phyloP scores from a whole-genome alignment of 2,888 invertebrate species.

The Apodemia mormo region DNA sequence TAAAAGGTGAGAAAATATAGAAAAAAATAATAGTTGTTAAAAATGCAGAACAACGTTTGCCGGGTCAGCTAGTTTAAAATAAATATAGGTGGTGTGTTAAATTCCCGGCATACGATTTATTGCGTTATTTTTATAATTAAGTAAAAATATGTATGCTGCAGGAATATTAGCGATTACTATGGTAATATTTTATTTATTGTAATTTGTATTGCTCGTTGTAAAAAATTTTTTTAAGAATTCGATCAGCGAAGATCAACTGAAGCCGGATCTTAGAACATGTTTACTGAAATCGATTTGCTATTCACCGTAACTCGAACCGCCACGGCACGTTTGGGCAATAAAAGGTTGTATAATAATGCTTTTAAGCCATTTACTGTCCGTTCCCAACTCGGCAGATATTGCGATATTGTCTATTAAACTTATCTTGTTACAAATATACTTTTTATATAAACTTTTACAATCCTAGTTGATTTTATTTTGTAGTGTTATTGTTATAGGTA shows the following conservation, averaged over 20 bases:
- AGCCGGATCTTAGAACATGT: neutral
- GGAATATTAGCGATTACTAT: no score
- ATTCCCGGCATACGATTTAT: no score
- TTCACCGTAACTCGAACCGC: slow-evolving; percentile 29
- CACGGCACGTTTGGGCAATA: slow-evolving; percentile 40
- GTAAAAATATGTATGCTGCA: no score
- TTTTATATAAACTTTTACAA: slow-evolving; percentile 20
- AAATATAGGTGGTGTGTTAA: no score
- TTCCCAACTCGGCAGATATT: slow-evolving; percentile 28
- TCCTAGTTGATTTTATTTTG: slow-evolving; percentile 9
- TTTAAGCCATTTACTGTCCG: slow-evolving; percentile 24
- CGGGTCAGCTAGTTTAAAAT: no score
- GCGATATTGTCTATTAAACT: slow-evolving; percentile 31
- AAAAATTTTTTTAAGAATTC: slow-evolving; percentile 21
- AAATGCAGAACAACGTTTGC: no score
- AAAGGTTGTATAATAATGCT: slow-evolving; percentile 41
- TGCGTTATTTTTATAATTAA: no score
- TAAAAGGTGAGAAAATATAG: no score
- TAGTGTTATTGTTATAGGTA: neutral
- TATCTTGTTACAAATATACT: slow-evolving; percentile 15
- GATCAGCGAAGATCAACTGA: no score
- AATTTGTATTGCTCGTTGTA: no score
- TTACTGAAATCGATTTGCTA: slow-evolving; percentile 35
- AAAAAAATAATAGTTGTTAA: no score
- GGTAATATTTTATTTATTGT: no score